Percentiles rank a stretch among this genome's conserved stretches.
phyloP scores from a whole-genome alignment of 2,797 vertebrate genomes.

The Serranus cabrilla region DNA sequence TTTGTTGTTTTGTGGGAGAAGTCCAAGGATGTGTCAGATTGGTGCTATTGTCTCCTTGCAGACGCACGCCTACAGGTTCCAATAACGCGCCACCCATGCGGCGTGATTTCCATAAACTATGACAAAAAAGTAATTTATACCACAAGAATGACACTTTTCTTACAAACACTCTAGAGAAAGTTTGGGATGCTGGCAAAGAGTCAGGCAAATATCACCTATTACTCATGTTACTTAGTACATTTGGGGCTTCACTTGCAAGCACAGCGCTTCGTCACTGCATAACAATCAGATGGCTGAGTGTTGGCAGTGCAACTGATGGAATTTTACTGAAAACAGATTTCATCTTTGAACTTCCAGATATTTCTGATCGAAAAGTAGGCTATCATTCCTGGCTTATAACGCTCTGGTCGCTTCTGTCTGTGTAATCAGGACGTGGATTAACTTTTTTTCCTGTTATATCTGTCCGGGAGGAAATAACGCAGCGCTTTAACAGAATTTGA shows the following conservation, averaged over 20 bases:
- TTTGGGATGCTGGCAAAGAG: constrained; percentile 80
- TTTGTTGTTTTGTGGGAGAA: constrained; percentile 29
- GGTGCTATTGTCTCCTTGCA: constrained; percentile 58
- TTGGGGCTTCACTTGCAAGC: constrained; percentile 86
- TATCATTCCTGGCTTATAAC: constrained; percentile 47
- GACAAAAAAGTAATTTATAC: constrained; percentile 72
- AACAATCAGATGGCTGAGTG: constrained; percentile 88
- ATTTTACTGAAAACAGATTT: constrained; percentile 88
- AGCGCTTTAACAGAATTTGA: constrained; percentile 71
- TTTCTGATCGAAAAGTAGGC: constrained; percentile 71
- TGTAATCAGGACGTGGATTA: constrained; percentile 75
- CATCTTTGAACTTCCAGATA: constrained; percentile 82
- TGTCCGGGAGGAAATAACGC: constrained; percentile 57
- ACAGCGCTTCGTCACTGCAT: constrained; percentile 87
- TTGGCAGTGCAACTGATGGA: constrained; percentile 89
- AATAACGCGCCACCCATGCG: constrained; percentile 62
- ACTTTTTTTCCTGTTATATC: constrained; percentile 58
- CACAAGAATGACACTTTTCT: constrained; percentile 77
- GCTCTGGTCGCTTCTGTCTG: constrained; percentile 35
- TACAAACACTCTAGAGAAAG: constrained; percentile 73
- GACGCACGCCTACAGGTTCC: constrained; percentile 64
- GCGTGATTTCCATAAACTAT: constrained; percentile 74
- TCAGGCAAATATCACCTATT: constrained; percentile 87
- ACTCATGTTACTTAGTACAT: constrained; percentile 89
- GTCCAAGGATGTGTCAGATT: constrained; percentile 58